Conservation (phyloP, 2,113 vertebrate species). For the Ellobius talpinus region DNA sequence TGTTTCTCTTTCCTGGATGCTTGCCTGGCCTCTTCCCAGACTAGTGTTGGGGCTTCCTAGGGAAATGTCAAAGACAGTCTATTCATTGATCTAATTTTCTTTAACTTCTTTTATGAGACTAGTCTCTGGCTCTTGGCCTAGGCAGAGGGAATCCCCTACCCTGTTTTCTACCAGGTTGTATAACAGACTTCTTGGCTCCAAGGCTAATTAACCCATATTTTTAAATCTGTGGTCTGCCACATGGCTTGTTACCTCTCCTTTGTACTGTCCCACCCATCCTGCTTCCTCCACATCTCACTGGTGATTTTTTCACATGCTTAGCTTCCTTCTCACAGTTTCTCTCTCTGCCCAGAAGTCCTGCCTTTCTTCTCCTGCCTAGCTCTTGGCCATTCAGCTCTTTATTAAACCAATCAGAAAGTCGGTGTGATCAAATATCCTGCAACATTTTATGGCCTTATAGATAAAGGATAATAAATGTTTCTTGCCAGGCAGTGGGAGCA, state of each 20-base stretch:
- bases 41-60: not conserved
- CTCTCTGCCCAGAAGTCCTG: not conserved
- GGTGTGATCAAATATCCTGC: not conserved
- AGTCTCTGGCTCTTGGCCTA: not conserved
- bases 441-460: not conserved
- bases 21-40: not conserved
- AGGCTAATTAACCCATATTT: not conserved
- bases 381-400: not conserved
- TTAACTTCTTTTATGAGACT: not conserved
- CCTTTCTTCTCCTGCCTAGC: too few relatives aligned
- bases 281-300: not conserved
- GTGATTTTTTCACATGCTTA: not conserved
- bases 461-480: conserved; percentile 9
- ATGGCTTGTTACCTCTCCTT: not conserved
- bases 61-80: not conserved
- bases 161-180: not conserved
- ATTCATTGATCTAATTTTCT: not conserved
- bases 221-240: not conserved
- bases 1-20: not conserved
- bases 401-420: not conserved
- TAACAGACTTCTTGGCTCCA: not conserved
- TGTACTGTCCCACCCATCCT: not conserved
- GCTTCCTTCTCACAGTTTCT: not conserved
- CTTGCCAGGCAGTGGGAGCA: not conserved
- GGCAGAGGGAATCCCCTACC: not conserved